phyloP scores from a whole-genome alignment of 2,113 vertebrate species.

The Thryonomys swinderianus region DNA sequence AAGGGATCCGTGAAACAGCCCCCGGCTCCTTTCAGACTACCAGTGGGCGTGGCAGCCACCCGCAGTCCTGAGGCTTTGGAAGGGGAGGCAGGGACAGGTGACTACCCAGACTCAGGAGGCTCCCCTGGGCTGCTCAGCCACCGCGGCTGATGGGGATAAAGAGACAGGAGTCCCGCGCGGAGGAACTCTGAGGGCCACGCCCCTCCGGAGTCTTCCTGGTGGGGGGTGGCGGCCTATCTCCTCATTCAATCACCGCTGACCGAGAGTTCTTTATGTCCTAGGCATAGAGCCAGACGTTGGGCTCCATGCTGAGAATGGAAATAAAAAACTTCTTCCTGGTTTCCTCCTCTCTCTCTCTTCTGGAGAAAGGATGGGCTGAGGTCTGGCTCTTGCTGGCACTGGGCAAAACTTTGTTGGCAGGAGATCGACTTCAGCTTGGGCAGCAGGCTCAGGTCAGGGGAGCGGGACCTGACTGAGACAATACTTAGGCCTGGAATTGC shows the following conservation, averaged over 20 bases:
- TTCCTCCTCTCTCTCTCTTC: constrained; percentile 37
- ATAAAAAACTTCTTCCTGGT: constrained; percentile 50
- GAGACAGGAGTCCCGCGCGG: background rate
- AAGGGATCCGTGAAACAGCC: background rate
- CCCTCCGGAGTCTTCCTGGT: background rate
- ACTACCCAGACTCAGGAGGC: background rate
- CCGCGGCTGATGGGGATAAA: background rate
- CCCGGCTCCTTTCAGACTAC: background rate
- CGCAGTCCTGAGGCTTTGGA: background rate
- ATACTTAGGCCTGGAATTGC: background rate
- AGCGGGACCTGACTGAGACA: background rate
- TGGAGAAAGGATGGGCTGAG: background rate
- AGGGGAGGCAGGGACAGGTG: background rate
- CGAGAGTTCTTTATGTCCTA: background rate
- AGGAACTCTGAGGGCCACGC: background rate
- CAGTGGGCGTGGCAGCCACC: background rate
- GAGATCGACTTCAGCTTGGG: background rate
- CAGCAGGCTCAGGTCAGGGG: background rate
- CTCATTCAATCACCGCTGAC: constrained; percentile 58
- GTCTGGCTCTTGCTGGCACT: background rate
- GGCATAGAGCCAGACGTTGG: constrained; percentile 40
- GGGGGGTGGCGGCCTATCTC: background rate
- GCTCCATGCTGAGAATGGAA: constrained; percentile 44
- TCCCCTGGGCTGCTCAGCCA: background rate
- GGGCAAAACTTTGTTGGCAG: background rate